phyloP scores from a whole-genome alignment of 2,797 vertebrate genomes.

The Hozukius guyotensis region DNA sequence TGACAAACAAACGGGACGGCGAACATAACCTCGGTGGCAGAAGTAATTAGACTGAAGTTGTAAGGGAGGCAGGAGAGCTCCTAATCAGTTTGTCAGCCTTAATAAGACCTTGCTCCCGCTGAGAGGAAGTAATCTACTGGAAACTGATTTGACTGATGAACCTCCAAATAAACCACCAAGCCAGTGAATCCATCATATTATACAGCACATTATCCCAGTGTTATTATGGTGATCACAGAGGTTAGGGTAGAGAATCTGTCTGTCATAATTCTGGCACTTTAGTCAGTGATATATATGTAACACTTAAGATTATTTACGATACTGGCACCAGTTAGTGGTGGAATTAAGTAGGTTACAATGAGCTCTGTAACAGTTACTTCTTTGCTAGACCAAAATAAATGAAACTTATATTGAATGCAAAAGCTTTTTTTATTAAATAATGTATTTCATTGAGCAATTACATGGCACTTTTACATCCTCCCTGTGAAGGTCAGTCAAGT shows the following conservation, averaged over 20 bases:
- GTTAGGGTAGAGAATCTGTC: constrained; percentile 32
- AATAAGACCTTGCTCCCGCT: constrained; percentile 59
- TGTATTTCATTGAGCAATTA: neutral
- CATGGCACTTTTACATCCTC: neutral
- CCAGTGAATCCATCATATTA: constrained; percentile 67
- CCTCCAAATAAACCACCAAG: constrained; percentile 56
- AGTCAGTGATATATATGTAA: constrained; percentile 6
- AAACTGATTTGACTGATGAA: constrained; percentile 76
- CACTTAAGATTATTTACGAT: constrained; percentile 17
- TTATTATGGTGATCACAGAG: constrained; percentile 31
- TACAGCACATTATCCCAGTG: constrained; percentile 46
- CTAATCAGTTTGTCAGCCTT: constrained; percentile 69
- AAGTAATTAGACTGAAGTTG: constrained; percentile 57
- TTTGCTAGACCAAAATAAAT: neutral
- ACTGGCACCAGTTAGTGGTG: neutral
- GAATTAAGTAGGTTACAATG: neutral
- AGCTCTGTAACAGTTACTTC: neutral
- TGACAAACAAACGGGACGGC: constrained; percentile 20
- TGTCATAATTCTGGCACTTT: constrained; percentile 16
- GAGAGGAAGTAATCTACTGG: constrained; percentile 67
- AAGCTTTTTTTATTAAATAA: neutral
- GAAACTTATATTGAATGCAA: neutral
- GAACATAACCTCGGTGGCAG: constrained; percentile 48
- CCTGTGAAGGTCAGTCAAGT: neutral
- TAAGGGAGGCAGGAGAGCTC: constrained; percentile 37